phyloP scores from a whole-genome alignment of 2,888 invertebrate species.

The Zaprionus obscuricornis region DNA sequence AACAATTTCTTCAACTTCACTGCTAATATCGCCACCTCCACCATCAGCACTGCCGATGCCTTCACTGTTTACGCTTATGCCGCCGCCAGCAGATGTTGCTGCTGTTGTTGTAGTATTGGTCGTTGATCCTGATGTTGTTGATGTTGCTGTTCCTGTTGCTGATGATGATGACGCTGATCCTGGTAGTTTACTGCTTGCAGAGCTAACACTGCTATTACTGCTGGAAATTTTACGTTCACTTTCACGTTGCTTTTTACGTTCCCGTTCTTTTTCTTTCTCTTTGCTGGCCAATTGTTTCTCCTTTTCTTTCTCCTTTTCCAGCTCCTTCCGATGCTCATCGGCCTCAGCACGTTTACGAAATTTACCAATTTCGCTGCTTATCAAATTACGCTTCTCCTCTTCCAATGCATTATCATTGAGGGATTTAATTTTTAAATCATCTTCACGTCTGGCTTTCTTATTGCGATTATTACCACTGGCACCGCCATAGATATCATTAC shows the following conservation, averaged over 20 bases:
- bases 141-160: too few species aligned
- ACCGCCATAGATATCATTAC: constrained; percentile 69
- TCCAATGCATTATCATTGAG: constrained; percentile 95
- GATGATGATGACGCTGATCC: too few species aligned
- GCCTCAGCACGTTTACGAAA: constrained; percentile 93
- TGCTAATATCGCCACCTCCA: constrained; percentile 8
- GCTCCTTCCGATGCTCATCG: constrained; percentile 83
- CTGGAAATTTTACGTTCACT: constrained; percentile 72
- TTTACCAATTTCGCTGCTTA: constrained; percentile 98
- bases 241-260: constrained; percentile 61
- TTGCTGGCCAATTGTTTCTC: constrained; percentile 78
- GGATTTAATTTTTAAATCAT: constrained; percentile 84
- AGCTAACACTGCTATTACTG: constrained; percentile 67
- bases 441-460: constrained; percentile 72
- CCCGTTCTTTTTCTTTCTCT: constrained; percentile 84
- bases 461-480: constrained; percentile 59
- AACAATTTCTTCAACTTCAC: constrained; percentile 59
- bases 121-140: too few species aligned
- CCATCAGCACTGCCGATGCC: too few species aligned
- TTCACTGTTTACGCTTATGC: too few species aligned
- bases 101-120: too few species aligned
- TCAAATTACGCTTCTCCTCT: constrained; percentile 97
- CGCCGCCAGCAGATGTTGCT: too few species aligned
- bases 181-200: constrained; percentile 1
- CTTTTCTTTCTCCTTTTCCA: constrained; percentile 84